These are phyloP conservation scores for Erebia ligea DNA, from an alignment of 2,888 invertebrate genomes.

Conservation along the genomic window DNA sequence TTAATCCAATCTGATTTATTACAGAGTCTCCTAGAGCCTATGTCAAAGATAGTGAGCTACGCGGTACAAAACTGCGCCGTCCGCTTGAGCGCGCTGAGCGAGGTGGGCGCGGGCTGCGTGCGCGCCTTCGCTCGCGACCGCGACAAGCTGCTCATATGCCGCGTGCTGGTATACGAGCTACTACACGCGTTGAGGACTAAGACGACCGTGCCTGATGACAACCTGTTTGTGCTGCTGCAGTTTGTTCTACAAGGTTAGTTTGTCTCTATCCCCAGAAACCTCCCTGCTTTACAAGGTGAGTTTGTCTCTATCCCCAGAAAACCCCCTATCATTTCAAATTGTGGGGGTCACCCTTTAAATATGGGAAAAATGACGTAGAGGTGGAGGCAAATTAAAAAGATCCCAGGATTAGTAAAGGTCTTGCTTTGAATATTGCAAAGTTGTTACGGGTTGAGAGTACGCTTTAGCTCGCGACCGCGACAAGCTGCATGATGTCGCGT, in stretches of 20 bases:
- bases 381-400: no score
- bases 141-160: constrained; percentile 95
- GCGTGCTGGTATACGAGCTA: constrained; percentile 96
- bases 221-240: constrained; percentile 95
- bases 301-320: no score
- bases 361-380: no score
- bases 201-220: constrained; percentile 96
- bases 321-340: no score
- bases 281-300: constrained; percentile 86
- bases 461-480: constrained; percentile 97
- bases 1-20: no score
- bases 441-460: constrained; percentile 88
- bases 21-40: constrained; percentile 95
- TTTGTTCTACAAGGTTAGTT: constrained; percentile 89
- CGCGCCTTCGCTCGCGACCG: constrained; percentile 95
- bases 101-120: constrained; percentile 95
- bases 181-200: constrained; percentile 98
- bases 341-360: no score
- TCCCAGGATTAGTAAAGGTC: no score
- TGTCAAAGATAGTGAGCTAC: constrained; percentile 96
- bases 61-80: constrained; percentile 95
- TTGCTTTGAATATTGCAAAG: neutral
- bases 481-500: constrained; percentile 95
- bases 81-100: constrained; percentile 90
- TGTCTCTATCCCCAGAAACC: no score